These are phyloP conservation scores for Psilanteris sp. DNA, from an alignment of 1,140 invertebrate genomes.

Conservation along the genomic window DNA sequence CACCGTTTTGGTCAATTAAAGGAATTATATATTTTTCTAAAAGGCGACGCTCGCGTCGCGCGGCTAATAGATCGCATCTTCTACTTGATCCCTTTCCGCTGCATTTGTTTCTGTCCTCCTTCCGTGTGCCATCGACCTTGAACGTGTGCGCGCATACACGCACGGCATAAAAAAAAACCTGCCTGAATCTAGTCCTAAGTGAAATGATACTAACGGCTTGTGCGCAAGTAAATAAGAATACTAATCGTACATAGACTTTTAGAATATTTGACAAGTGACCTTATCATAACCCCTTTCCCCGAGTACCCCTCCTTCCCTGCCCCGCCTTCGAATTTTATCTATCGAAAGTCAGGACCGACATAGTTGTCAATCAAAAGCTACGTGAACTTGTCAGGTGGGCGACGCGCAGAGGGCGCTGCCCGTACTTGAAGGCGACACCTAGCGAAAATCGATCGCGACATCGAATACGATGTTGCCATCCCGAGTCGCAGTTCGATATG, in stretches of 20 bases:
- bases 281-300: slow-evolving; percentile 41
- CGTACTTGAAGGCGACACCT: slow-evolving; percentile 4
- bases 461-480: slow-evolving; percentile 35
- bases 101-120: neutral
- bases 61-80: neutral
- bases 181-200: slow-evolving; percentile 66
- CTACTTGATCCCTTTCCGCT: neutral
- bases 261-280: slow-evolving; percentile 65
- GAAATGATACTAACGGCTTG: slow-evolving; percentile 56
- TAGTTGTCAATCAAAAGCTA: slow-evolving; percentile 26
- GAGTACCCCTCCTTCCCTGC: neutral
- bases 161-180: slow-evolving; percentile 52
- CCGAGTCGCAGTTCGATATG: slow-evolving; percentile 54
- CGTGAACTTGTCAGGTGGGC: neutral
- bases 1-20: slow-evolving; percentile 35
- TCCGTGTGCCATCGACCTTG: slow-evolving; percentile 32
- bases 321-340: slow-evolving; percentile 3
- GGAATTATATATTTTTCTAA: slow-evolving; percentile 40
- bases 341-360: slow-evolving; percentile 15
- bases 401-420: slow-evolving; percentile 2
- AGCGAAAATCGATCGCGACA: slow-evolving; percentile 21
- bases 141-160: slow-evolving; percentile 18
- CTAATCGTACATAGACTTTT: slow-evolving; percentile 53
- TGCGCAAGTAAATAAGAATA: slow-evolving; percentile 53
- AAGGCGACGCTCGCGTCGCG: slow-evolving; percentile 16